phyloP scores from a whole-genome alignment of 2,888 invertebrate species.

The Meteorus colon region DNA sequence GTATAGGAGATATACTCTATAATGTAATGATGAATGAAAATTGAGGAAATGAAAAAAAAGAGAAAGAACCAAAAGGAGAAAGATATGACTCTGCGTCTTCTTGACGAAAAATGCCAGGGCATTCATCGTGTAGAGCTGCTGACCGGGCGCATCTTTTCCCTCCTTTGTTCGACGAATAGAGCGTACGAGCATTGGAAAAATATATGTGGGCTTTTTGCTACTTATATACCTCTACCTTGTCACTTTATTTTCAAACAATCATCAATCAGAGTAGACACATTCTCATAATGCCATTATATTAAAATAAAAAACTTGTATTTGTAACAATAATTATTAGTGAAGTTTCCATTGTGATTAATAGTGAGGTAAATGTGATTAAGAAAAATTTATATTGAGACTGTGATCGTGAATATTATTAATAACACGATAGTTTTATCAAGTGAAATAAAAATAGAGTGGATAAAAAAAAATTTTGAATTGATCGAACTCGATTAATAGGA shows the following conservation, averaged over 20 bases:
- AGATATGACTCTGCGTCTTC: constrained; percentile 32
- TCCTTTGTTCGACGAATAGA: constrained; percentile 28
- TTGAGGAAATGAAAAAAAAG: background rate
- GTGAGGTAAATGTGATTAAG: background rate
- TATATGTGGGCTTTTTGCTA: constrained; percentile 8
- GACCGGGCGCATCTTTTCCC: constrained; percentile 36
- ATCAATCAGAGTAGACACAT: background rate
- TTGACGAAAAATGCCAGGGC: constrained; percentile 12
- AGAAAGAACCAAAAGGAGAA: constrained; percentile 1
- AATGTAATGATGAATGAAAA: no score
- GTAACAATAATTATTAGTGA: background rate
- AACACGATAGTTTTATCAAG: background rate
- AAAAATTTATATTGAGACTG: background rate
- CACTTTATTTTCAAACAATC: constrained; percentile 5
- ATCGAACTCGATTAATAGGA: background rate
- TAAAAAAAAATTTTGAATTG: background rate
- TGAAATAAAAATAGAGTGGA: background rate
- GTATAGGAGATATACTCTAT: no score
- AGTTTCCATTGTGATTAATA: background rate
- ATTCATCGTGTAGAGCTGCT: constrained; percentile 34
- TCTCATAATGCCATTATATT: background rate
- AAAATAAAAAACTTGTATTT: background rate
- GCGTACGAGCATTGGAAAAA: constrained; percentile 8
- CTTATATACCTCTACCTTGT: background rate
- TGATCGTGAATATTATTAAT: background rate